phyloP scores from a whole-genome alignment of 2,797 vertebrate genomes.

The Paguma larvata region DNA sequence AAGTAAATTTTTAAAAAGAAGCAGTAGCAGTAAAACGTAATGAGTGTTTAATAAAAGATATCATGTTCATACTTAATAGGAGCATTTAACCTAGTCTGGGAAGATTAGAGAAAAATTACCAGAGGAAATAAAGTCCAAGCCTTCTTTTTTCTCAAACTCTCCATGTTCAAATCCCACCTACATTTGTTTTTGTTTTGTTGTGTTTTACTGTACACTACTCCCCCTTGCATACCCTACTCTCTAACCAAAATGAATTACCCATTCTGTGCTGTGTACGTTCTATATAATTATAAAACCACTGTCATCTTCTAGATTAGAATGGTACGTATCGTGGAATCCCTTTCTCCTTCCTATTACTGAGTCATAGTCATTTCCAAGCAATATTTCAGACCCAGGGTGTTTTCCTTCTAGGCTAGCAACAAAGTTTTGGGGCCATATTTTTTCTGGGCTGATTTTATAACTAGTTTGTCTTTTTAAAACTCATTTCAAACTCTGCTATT shows the following conservation, averaged over 20 bases:
- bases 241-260: neutral
- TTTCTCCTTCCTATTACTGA: neutral
- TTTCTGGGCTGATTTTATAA: constrained; percentile 13
- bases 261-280: neutral
- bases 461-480: constrained; percentile 10
- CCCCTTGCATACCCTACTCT: neutral
- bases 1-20: no score
- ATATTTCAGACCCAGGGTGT: neutral
- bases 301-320: neutral
- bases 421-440: neutral
- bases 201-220: neutral
- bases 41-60: neutral
- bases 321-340: neutral
- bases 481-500: neutral
- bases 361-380: neutral
- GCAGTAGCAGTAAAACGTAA: neutral
- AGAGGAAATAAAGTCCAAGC: neutral
- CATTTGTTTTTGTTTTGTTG: neutral
- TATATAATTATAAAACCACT: neutral
- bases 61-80: neutral
- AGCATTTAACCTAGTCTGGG: neutral
- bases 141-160: neutral
- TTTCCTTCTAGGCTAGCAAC: neutral
- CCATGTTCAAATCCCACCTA: neutral
- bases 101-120: constrained; percentile 4